Percentiles rank a stretch among this genome's conserved stretches.
phyloP scores from a whole-genome alignment of 2,888 invertebrate species.

The Creontiades dilutus region DNA sequence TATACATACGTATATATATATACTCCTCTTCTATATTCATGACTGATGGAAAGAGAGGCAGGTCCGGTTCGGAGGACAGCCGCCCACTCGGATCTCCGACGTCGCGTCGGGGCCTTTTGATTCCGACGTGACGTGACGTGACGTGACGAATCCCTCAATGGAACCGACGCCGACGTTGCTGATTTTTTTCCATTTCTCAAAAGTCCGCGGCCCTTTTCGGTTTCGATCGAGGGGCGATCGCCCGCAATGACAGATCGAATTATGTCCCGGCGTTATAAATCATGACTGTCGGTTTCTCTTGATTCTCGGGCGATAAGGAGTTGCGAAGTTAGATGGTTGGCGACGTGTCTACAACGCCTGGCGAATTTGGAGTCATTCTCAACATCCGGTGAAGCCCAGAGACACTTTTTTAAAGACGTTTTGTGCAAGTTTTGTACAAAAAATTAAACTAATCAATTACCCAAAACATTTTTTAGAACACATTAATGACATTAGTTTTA shows the following conservation, averaged over 20 bases:
- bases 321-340: no score
- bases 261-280: constrained; percentile 5
- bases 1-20: no score
- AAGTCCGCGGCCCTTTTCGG: constrained; percentile 8
- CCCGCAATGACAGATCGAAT: neutral
- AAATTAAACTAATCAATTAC: no score
- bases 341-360: no score
- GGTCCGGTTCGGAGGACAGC: constrained; percentile 18
- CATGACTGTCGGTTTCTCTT: constrained; percentile 12
- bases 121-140: neutral
- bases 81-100: neutral
- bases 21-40: no score
- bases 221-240: neutral
- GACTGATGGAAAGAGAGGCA: neutral
- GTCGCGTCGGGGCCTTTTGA: neutral
- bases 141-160: constrained; percentile 32
- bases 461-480: no score
- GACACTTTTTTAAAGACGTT: no score
- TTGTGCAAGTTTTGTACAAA: no score
- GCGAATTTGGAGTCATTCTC: no score
- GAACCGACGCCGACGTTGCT: neutral
- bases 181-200: constrained; percentile 9
- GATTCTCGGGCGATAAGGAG: no score
- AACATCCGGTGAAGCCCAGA: no score
- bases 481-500: no score